Evolutionary conservation across 2,888 invertebrate genomes (phyloP), one percentile per base, ranked within the genome.

Genomic region (Oscheius sp.): DNA sequence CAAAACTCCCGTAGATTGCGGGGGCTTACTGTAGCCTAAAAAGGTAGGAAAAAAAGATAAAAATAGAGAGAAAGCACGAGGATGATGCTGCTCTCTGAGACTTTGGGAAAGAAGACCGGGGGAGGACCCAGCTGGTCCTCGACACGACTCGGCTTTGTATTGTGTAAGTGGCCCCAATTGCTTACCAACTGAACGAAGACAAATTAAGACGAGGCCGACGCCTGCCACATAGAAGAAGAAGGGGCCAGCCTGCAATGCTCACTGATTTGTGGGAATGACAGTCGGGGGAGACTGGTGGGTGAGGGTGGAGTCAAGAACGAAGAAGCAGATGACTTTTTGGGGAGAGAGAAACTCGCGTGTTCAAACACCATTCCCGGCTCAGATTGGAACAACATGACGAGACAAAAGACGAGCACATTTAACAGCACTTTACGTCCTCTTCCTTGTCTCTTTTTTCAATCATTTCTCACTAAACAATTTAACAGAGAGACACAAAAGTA

Each of bases 121-220:
- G 34, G 20, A 34, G 55, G 55, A 5, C 55, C 33, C 55, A 55
- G 33, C 33, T 55, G 55, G 55, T 20, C 55, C 10, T 34, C 15
- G 20, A 55, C 34, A 33, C 55, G 34, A 23, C 55, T 10, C 29
- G 33, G 17, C 61, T 61, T 61, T 61, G 61, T 61, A 45, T 61
- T 27, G 61, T 61, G 29, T 61, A 61, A 61, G 29, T 61, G 45
- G 45, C 20, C 27, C 55, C 45, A 61, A 61, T 61, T 61, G 61
- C 61, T 61, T 61, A 61, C 61, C 61, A 61, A 45, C 61, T 45
- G 61, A 61, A 61, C 61, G 61, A 61, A 61, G 61, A 61, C 61
- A 45, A 61, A 61, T 61, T 61, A 61, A 61, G 61, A 61, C 61
- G 61, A 42, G 61, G 61, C 61, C 61, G 61, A 42, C 61, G 61